These are phyloP conservation scores for Pelodytes ibericus DNA, from an alignment of 2,797 vertebrate genomes.

Conservation along the genomic window DNA sequence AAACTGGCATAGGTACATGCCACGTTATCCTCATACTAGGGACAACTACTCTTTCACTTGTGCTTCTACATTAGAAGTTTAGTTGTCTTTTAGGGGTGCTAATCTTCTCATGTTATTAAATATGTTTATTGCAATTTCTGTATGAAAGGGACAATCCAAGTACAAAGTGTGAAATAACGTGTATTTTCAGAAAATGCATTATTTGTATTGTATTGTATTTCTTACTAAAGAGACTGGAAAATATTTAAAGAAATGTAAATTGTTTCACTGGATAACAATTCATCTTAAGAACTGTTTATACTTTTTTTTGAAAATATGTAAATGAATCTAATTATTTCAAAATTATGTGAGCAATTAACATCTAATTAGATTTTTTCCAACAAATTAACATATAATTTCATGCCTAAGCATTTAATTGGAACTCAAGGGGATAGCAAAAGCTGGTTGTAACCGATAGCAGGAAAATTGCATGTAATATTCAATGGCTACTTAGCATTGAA, in stretches of 20 bases:
- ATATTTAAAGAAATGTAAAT: slow-evolving; percentile 26
- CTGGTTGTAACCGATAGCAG: slow-evolving; percentile 35
- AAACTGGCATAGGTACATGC: no score
- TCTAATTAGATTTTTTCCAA: slow-evolving; percentile 54
- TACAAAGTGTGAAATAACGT: no score
- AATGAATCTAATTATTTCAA: slow-evolving; percentile 53
- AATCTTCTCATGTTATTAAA: no score
- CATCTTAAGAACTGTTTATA: slow-evolving; percentile 20
- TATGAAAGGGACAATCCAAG: no score
- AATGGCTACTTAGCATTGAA: slow-evolving; percentile 32
- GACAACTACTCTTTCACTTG: no score
- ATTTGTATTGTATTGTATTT: no score
- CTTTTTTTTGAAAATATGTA: slow-evolving; percentile 47
- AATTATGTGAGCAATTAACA: slow-evolving; percentile 54
- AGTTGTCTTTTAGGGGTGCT: no score
- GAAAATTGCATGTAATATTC: slow-evolving; percentile 32
- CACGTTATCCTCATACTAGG: no score
- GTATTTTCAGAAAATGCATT: no score
- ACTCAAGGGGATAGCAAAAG: slow-evolving; percentile 50
- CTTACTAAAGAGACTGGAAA: slow-evolving; percentile 8
- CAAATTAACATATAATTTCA: slow-evolving; percentile 54
- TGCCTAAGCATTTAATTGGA: slow-evolving; percentile 54
- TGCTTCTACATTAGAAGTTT: no score
- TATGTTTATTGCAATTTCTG: no score
- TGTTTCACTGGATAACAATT: slow-evolving; percentile 33